Evolutionary conservation across 2,797 vertebrate genomes (phyloP), one percentile per base, ranked within the genome.

Genomic region (Allobates femoralis): DNA sequence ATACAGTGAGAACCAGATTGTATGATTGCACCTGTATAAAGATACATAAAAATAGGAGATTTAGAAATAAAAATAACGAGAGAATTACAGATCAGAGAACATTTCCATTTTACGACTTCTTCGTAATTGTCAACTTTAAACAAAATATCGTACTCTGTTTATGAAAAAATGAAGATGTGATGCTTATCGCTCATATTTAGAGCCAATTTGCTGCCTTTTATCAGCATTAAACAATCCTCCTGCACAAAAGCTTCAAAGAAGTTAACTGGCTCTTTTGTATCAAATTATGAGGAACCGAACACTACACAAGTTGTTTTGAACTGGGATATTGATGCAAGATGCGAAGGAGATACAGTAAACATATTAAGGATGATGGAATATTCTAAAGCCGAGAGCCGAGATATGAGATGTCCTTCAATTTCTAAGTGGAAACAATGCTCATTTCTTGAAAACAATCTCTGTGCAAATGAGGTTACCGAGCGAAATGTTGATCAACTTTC

Each of bases 151-250:
- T 50, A 83, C 53, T 15, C 5, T 60, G n/a, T 78, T 83, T 83
- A 82, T 82, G 71, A 67, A 78, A 78, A 79, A 28, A 75, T 58
- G 34, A 50, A 60, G 56, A 67, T 16, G 34, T n/a, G n/a, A 71
- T 53, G 21, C 75, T 37, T 53, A 60, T 60, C 46, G 46, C 21
- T 11, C 71, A 79, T 85, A 93, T 93, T 91, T 92, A 93, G 91
- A 90, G 90, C 92, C 91, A 89, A 89, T 93, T 93, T 93, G 91
- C 90, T 93, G 86, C 92, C 91, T 92, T 90, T 90, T 92, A 92
- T 92, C 85, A 82, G 92, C 90, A 90, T 85, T 89, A 89, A 91
- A 90, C 90, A 93, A 93, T 90, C n/a, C 91, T 92, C 90, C 90
- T 60, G 6, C 60, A 53, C 34, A 26, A 28, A 60, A 37, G 69